These are phyloP conservation scores for Epistrophe eligans DNA, from an alignment of 2,888 invertebrate species.

Conservation along the genomic window DNA sequence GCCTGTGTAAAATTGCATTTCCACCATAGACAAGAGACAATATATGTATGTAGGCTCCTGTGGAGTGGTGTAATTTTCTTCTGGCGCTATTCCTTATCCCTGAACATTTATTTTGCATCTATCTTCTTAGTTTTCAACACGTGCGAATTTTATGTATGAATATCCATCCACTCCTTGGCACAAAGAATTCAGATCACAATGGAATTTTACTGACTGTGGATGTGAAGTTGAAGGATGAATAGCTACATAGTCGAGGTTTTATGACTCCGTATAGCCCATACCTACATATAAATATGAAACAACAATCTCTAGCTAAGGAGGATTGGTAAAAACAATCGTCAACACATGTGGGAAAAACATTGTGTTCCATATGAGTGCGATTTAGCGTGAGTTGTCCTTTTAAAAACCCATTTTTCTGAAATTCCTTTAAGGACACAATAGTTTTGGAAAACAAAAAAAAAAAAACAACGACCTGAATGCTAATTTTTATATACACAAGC, in stretches of 20 bases:
- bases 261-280: constrained; percentile 34
- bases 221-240: constrained; percentile 1
- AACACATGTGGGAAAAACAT: constrained; percentile 71
- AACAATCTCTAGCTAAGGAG: constrained; percentile 30
- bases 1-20: neutral
- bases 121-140: constrained; percentile 23
- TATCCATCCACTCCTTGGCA: neutral
- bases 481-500: constrained; percentile 56
- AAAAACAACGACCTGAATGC: constrained; percentile 31
- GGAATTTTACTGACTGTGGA: neutral
- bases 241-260: constrained; percentile 41
- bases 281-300: neutral
- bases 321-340: constrained; percentile 56
- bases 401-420: constrained; percentile 62
- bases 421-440: constrained; percentile 63
- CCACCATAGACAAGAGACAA: neutral
- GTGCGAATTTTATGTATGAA: constrained; percentile 45
- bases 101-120: constrained; percentile 22
- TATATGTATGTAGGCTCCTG: constrained; percentile 14
- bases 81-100: constrained; percentile 62
- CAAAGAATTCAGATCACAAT: neutral
- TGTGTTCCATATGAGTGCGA: constrained; percentile 53
- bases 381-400: constrained; percentile 59
- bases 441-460: constrained; percentile 28
- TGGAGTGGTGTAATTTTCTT: constrained; percentile 48